Base-by-base conservation (phyloP, 2,797 vertebrate genomes). In the Geotrypetes seraphini region DNA sequence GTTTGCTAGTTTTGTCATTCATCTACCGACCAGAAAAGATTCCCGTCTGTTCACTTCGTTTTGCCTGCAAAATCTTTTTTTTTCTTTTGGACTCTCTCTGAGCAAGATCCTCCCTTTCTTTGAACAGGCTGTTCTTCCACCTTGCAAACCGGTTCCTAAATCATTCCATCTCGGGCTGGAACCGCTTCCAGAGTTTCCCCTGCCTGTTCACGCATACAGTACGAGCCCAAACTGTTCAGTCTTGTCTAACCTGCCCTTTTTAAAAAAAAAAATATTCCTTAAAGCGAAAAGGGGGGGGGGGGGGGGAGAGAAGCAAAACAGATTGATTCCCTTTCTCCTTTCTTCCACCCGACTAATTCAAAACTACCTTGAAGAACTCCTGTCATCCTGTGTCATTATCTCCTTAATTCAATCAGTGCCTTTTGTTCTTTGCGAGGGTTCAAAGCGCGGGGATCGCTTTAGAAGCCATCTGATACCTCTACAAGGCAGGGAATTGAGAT, bases 341-440 rank as follows among this genome's bases (percentile, higher is more conserved):
- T 43, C 50, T 62, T 63, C 57, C 62, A 52, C 50, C 57, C 49
- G 47, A 57, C 52, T 60, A 28, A 49, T 54, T 63, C 41, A 50
- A 51, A 68, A 64, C 58, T 63, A 66, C 60, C 57, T 68, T 59
- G 54, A 62, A 63, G 68, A 57, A 53, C 67, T 58, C 31, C 58
- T 64, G 69, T 61, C 60, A 50, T 38, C 52, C 58, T 60, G 47
- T 63, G 65, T 66, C 60, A 49, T 66, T 60, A 67, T 63, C 60
- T 63, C 37, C 62, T 61, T 67, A 71, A 61, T 69, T 54, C 47
- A 53, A 52, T 53, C 51, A 43, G 60, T 34, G 41, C 53, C 60
- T 63, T 57, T 59, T 58, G 60, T 50, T 60, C 50, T 66, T 47
- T 33, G 17, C 63, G 50, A 41, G 39, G 55, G 62, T 63, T 64